Conservation (phyloP, 2,797 vertebrate species). For the Clarias platycephalus region DNA sequence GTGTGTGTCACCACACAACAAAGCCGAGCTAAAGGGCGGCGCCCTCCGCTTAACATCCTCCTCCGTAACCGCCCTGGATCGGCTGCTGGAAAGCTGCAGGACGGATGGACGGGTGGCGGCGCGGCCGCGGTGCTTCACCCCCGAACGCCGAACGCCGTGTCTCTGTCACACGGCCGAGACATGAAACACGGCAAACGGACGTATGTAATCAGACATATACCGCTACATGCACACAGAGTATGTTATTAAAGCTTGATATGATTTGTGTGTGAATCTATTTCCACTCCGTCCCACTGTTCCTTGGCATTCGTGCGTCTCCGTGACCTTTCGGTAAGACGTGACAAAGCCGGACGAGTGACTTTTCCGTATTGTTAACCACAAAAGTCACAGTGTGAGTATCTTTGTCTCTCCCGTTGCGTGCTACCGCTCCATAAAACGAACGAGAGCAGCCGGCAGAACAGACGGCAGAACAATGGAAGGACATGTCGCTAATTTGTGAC, state of each 20-base stretch:
- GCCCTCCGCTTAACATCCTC: constrained; percentile 77
- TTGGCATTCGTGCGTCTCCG: not conserved
- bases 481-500: constrained; percentile 63
- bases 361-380: constrained; percentile 31
- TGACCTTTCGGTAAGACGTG: constrained; percentile 12
- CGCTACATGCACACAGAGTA: not conserved
- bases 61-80: constrained; percentile 68
- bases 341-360: constrained; percentile 19
- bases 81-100: constrained; percentile 66
- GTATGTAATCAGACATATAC: not conserved
- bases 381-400: constrained; percentile 29
- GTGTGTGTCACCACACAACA: constrained; percentile 77
- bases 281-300: not conserved
- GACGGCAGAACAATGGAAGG: constrained; percentile 61
- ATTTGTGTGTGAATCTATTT: not conserved
- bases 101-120: not conserved
- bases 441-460: constrained; percentile 37
- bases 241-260: not conserved
- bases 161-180: not conserved
- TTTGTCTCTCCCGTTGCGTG: constrained; percentile 39
- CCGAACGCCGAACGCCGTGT: not conserved
- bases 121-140: not conserved
- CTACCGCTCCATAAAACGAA: constrained; percentile 36
- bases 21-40: constrained; percentile 76
- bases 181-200: not conserved